Evolutionary conservation across 2,113 vertebrate species (phyloP).

Genomic region (Pseudopipra pipra): DNA sequence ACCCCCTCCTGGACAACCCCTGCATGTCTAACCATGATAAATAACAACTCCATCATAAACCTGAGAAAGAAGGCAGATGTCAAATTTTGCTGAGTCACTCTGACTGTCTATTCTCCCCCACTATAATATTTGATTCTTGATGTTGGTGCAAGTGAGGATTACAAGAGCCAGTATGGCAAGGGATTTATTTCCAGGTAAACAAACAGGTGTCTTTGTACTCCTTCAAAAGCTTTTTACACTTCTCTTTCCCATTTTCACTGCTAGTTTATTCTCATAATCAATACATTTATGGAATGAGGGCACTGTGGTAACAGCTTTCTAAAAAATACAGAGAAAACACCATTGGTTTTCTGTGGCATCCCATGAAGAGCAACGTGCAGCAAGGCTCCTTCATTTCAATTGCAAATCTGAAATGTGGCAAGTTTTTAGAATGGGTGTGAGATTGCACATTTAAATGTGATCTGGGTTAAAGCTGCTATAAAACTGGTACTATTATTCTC

Average conservation of each 20-base stretch:
- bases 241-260: neutral
- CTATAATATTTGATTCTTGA: neutral
- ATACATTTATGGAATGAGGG: neutral
- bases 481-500: slow-evolving; percentile 2
- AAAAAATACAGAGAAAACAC: neutral
- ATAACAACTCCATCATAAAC: neutral
- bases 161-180: neutral
- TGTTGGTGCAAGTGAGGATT: neutral
- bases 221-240: neutral
- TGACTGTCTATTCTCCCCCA: neutral
- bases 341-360: neutral
- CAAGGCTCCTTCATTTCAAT: slow-evolving; percentile 4
- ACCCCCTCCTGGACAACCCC: neutral
- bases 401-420: slow-evolving; percentile 30
- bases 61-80: neutral
- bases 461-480: slow-evolving; percentile 9
- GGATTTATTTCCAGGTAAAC: neutral
- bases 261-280: neutral
- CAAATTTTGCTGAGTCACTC: neutral
- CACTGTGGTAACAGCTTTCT: neutral
- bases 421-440: slow-evolving; percentile 30
- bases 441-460: slow-evolving; percentile 48
- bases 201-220: neutral
- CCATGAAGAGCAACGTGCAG: neutral
- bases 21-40: neutral